These are phyloP conservation scores for Mohoua ochrocephala DNA, from an alignment of 2,113 vertebrate species.

Conservation along the genomic window DNA sequence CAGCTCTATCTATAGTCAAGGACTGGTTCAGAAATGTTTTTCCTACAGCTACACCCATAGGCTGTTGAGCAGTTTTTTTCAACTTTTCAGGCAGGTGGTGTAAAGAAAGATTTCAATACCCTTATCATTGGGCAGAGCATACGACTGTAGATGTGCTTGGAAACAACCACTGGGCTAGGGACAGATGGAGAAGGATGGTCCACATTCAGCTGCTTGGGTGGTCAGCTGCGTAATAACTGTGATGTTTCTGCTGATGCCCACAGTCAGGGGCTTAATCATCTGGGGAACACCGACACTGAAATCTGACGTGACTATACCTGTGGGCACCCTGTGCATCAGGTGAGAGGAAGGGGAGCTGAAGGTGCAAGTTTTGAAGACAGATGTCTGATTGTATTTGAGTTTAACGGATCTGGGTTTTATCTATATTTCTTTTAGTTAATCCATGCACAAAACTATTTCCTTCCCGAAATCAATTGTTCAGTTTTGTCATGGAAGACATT, in stretches of 20 bases:
- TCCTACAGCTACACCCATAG: background rate
- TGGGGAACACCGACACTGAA: fast-evolving
- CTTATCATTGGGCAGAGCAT: background rate
- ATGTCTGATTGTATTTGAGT: background rate
- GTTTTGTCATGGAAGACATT: background rate
- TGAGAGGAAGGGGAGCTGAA: background rate
- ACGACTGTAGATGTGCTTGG: background rate
- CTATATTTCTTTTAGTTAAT: background rate
- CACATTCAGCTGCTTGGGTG: background rate
- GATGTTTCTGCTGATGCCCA: background rate
- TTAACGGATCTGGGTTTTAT: background rate
- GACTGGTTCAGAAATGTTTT: background rate
- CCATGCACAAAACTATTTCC: background rate
- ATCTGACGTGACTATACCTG: background rate
- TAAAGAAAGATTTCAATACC: background rate
- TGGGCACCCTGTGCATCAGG: too few relatives aligned
- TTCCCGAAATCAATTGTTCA: fast-evolving
- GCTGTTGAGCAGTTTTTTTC: background rate
- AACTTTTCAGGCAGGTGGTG: background rate
- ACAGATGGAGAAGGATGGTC: background rate
- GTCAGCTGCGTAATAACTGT: background rate
- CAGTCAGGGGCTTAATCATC: background rate
- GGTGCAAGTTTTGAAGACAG: background rate
- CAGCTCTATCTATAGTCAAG: background rate
- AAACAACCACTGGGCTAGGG: background rate